phyloP scores from a whole-genome alignment of 2,888 invertebrate genomes.

The Polydrusus cervinus region DNA sequence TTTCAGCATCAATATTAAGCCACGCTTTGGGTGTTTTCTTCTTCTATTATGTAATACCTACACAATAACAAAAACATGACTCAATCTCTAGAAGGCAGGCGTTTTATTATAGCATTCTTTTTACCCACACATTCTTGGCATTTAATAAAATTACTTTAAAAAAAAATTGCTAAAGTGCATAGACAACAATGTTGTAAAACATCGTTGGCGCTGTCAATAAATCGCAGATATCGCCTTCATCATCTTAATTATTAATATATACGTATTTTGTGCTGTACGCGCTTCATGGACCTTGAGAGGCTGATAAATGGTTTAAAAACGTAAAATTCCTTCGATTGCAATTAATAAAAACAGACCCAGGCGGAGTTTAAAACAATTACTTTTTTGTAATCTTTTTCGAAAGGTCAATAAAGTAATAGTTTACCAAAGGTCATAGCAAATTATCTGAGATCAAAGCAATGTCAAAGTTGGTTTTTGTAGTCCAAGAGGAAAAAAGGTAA shows the following conservation, averaged over 20 bases:
- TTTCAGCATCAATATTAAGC: background rate
- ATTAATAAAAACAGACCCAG: slow-evolving; percentile 6
- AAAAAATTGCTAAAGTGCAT: slow-evolving; percentile 27
- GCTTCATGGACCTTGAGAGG: slow-evolving; percentile 23
- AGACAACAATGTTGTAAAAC: slow-evolving; percentile 31
- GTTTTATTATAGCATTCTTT: slow-evolving; percentile 20
- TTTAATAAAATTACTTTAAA: slow-evolving; percentile 31
- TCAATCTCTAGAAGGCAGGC: slow-evolving; percentile 37
- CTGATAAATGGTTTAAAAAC: slow-evolving; percentile 10
- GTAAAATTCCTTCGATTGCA: slow-evolving; percentile 18
- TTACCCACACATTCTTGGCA: slow-evolving; percentile 40
- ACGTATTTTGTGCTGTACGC: slow-evolving; percentile 17
- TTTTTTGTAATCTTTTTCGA: background rate
- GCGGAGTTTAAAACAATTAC: background rate
- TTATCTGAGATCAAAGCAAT: background rate
- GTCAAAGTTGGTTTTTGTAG: background rate
- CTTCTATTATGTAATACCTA: slow-evolving; percentile 21
- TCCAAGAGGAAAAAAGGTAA: too few relatives aligned
- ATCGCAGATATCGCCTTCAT: slow-evolving; percentile 17
- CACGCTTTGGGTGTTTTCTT: slow-evolving; percentile 28
- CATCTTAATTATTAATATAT: slow-evolving; percentile 22
- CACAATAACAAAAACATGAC: slow-evolving; percentile 33
- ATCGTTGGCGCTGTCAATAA: slow-evolving; percentile 18
- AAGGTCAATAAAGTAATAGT: slow-evolving; percentile 1
- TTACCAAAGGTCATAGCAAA: background rate